Base-by-base conservation (phyloP, 2,113 vertebrate genomes). In the Haliaeetus leucogaster region DNA sequence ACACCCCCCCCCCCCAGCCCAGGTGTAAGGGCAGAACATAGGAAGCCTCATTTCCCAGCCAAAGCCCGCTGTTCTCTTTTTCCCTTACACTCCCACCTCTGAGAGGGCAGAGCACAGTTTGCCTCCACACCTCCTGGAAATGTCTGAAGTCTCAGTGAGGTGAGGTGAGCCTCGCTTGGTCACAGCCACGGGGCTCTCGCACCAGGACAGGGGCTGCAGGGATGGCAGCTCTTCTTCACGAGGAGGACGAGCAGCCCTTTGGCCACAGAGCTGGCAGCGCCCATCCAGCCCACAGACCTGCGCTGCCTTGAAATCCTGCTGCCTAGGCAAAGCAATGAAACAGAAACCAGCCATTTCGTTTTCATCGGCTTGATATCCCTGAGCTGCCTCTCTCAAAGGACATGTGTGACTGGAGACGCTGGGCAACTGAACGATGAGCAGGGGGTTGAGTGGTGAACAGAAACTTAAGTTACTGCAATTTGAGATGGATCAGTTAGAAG, bases 181-280 rank as follows among this genome's bases (percentile, higher is more conserved):
- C n/a, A 30, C 56, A 43, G 42, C 50, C 42, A 8, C 1, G 1
- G 42, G n/a, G 38, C 18, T 40, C 26, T 21, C 38, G 20, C 5
- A 2, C 7, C 11, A 32, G 36, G 30, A 11, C 30, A 53, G 30
- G 23, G 14, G 18, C 59, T 65, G 21, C 66, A 65, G 77, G 53
- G 26, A 58, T 0, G 3, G n/a, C 38, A 76, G 3, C 27, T 16
- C 42, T 40, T 38, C 32, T 32, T 40, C 40, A 4, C 1, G 0
- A 23, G 30, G 52, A 76, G 21, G 10, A 30, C 2, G 8, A 52
- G 32, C 25, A 70, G 10, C 27, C n/a, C 25, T 48, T 66, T 23
- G 42, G 55, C 40, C 2, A 1, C 23, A 20, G 50, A 70, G 21
- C 16, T 77, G 15, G 21, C 53, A 21, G 4, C 11, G 19, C 23